Evolutionary conservation across 1,140 invertebrate genomes (phyloP), one percentile per base, ranked within the genome.

Genomic region (Ceratoteleas bidentatus): DNA sequence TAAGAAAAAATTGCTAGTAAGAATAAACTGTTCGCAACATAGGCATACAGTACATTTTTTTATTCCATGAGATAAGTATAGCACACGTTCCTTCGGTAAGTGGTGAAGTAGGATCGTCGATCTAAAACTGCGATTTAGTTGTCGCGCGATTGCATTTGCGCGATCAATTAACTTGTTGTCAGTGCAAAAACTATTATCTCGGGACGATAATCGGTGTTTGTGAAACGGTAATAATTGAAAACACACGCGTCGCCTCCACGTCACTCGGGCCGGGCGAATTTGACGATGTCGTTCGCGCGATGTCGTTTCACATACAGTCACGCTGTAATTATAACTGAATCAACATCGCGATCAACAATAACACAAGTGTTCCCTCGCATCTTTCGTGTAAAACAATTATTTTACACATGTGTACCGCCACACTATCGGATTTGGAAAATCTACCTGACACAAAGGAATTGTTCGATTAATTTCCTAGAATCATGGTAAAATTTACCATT

Each of bases 201-300:
- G 33, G 32, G 45, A 38, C 33, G 58, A 73, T 73, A 73, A 73
- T 73, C 60, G 16, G 43, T 64, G 52, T 49, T 64, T 73, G 34
- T 73, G 40, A 73, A 73, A 57, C 33, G 60, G 56, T 32, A 60
- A 65, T 65, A 58, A 74, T 60, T 58, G 72, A 65, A 74, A 74
- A 74, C 33, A 60, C 15, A 6, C 36, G 60, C 43, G n/a, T n/a
- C 9, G 14, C n/a, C 53, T 15, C 16, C 43, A 14, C 45, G 45
- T 49, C 24, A 33, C 34, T 6, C 15, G 34, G 11, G 15, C 32
- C 9, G n/a, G 34, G 34, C 13, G 38, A 56, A 7, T 38, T 56
- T 56, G 53, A 56, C n/a, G 40, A 43, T 43, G 24, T 24, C 24
- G 1, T 24, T 24, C 24, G 24, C 24, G 1, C 36, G 16, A 33